Evolutionary conservation across 2,888 invertebrate species (phyloP), one percentile per base, ranked within the genome.

Genomic region (Acanthosoma haemorrhoidale): DNA sequence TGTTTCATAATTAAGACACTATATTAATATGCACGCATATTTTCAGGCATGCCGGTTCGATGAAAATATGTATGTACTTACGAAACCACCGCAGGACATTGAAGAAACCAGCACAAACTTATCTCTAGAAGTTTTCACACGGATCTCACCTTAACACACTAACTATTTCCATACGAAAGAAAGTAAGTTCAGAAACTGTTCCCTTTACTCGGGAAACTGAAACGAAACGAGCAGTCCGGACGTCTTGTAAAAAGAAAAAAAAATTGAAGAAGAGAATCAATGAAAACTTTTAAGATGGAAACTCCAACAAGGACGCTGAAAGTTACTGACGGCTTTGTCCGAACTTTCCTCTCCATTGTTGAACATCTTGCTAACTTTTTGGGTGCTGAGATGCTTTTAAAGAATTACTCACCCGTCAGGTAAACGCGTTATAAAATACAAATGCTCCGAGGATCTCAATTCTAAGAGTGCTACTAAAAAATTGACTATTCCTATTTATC

Each of bases 301-400:
- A 51, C 51, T 51, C 51, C 51, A 51, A 51, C 29, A 51, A 51
- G 51, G 29, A 25, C 25, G 51, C 11, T 25, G 51, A 51, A 51
- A 51, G 25, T 51, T 51, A 51, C n/a, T 51, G 51, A 51, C 51
- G 51, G 51, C 51, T 51, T 51, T 51, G 51, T 51, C 25, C 51
- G 1, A 51, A 51, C 51, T 51, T 43, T 21, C 25, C 43, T 51
- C n/a, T 25, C 51, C 29, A 25, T 51, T 25, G 25, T 29, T 25
- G 25, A 51, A 51, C 29, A 51, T 51, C 25, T 51, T 25, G 51
- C 8, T 6, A 25, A 51, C 3, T 51, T 25, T 51, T 51, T 25
- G 13, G n/a, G n/a, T 2, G 3, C 4, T 6, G n/a, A n/a, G 25
- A 51, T 51, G 51, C 51, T 51, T 51, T 51, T 13, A 51, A 21